Evolutionary conservation across 2,888 invertebrate species (phyloP).

Genomic region (Thecophora atra): DNA sequence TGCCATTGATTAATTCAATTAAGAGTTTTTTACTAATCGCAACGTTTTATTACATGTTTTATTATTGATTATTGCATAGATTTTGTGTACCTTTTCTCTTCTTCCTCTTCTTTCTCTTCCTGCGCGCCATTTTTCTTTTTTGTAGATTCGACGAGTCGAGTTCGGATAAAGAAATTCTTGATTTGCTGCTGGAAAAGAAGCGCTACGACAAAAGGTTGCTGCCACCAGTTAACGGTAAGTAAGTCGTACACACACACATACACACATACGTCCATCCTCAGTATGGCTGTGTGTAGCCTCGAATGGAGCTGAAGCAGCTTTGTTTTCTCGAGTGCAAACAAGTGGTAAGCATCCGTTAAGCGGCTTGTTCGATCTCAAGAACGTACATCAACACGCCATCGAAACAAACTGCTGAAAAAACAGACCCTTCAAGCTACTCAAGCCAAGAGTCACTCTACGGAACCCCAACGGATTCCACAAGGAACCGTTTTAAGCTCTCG

Average conservation of each 20-base stretch:
- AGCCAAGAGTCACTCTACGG: no score
- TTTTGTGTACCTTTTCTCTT: slow-evolving; percentile 10
- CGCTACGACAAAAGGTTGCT: slow-evolving; percentile 93
- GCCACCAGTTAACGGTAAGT: slow-evolving; percentile 87
- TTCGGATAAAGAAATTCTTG: slow-evolving; percentile 92
- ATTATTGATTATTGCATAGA: slow-evolving; percentile 24
- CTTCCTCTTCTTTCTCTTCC: slow-evolving; percentile 10
- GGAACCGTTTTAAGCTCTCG: no score
- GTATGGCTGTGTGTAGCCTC: not conserved
- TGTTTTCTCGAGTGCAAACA: not conserved
- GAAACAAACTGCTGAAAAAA: not conserved
- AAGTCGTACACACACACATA: not conserved
- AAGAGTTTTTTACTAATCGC: slow-evolving; percentile 14
- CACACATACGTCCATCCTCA: not conserved
- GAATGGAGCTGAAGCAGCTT: not conserved
- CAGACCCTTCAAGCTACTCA: not conserved
- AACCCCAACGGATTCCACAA: no score
- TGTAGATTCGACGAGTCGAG: slow-evolving; percentile 88
- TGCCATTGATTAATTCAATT: slow-evolving; percentile 9
- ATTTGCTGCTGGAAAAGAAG: slow-evolving; percentile 85
- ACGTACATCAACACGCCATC: slow-evolving; percentile 24
- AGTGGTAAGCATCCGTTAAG: slow-evolving; percentile 27
- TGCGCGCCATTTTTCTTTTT: slow-evolving; percentile 29
- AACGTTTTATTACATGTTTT: slow-evolving; percentile 6
- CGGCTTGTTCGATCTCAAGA: slow-evolving; percentile 31